Evolutionary conservation across 2,888 invertebrate species (phyloP).

Genomic region (Polia nebulosa): DNA sequence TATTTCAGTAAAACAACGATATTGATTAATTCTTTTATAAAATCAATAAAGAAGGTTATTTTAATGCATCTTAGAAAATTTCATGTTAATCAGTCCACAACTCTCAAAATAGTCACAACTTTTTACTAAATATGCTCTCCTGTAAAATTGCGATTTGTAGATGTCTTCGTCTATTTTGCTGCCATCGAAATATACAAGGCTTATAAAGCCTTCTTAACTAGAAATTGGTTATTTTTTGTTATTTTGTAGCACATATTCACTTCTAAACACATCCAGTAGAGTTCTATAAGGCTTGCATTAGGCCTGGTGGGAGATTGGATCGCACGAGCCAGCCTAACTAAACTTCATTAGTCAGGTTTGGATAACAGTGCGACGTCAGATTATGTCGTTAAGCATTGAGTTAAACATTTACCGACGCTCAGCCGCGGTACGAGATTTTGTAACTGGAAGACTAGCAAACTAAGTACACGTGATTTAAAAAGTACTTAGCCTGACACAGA

Average conservation of each 20-base stretch:
- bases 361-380: slow-evolving; percentile 76
- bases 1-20: too few species aligned
- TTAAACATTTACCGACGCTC: slow-evolving; percentile 59
- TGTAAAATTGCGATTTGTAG: too few species aligned
- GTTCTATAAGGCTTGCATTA: slow-evolving; percentile 59
- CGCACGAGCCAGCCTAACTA: slow-evolving; percentile 82
- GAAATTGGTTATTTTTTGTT: not conserved
- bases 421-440: slow-evolving; percentile 2
- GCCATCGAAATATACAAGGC: too few species aligned
- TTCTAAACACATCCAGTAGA: slow-evolving; percentile 58
- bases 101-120: too few species aligned
- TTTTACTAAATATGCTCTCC: too few species aligned
- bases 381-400: slow-evolving; percentile 72
- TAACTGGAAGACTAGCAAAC: not conserved
- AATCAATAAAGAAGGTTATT: too few species aligned
- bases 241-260: not conserved
- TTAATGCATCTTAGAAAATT: too few species aligned
- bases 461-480: too few species aligned
- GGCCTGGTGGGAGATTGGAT: slow-evolving; percentile 82
- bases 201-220: not conserved
- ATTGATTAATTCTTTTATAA: too few species aligned
- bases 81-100: too few species aligned
- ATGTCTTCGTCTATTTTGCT: too few species aligned
- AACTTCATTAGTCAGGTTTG: slow-evolving; percentile 86
- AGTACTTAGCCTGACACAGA: too few species aligned